A percentile compares a stretch with the other conserved stretches of the same genome.
Conservation (phyloP, 2,797 vertebrate genomes). For the Lindbergichthys nudifrons region DNA sequence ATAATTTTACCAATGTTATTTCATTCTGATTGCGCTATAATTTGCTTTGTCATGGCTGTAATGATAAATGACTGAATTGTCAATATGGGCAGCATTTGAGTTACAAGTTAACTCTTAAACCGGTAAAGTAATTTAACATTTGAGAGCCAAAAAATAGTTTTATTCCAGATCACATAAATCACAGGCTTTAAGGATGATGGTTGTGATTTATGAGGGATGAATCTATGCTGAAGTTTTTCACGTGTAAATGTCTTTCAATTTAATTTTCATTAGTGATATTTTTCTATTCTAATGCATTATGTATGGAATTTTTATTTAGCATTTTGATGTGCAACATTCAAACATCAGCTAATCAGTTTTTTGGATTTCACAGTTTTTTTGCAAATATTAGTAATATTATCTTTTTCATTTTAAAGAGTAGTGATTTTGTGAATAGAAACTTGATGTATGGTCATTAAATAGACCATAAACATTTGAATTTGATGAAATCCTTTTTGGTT, state of each 20-base stretch:
- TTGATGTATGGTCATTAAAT: conserved; percentile 16
- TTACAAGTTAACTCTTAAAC: background rate
- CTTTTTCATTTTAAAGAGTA: background rate
- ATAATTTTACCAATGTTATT: conserved; percentile 14
- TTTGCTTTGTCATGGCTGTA: conserved; percentile 1
- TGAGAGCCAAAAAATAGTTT: conserved; percentile 11
- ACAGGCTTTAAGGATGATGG: background rate
- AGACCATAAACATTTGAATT: conserved; percentile 1
- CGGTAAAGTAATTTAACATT: background rate
- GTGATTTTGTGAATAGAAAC: background rate
- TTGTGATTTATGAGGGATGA: conserved; percentile 16
- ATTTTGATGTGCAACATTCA: conserved; percentile 9
- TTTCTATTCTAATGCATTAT: conserved; percentile 20
- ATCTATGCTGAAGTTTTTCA: conserved; percentile 17
- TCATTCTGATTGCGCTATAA: conserved; percentile 34
- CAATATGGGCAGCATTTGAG: conserved; percentile 16
- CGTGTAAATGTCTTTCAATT: conserved; percentile 29
- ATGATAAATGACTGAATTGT: background rate
- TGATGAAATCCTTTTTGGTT: background rate
- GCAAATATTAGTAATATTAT: background rate
- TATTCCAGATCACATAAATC: conserved; percentile 13
- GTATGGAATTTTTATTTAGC: background rate
- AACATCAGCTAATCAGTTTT: conserved; percentile 1
- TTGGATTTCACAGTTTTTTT: background rate
- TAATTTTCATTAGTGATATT: conserved; percentile 6